Conservation (phyloP, 2,113 vertebrate species). For the Aegotheles bennettii region DNA sequence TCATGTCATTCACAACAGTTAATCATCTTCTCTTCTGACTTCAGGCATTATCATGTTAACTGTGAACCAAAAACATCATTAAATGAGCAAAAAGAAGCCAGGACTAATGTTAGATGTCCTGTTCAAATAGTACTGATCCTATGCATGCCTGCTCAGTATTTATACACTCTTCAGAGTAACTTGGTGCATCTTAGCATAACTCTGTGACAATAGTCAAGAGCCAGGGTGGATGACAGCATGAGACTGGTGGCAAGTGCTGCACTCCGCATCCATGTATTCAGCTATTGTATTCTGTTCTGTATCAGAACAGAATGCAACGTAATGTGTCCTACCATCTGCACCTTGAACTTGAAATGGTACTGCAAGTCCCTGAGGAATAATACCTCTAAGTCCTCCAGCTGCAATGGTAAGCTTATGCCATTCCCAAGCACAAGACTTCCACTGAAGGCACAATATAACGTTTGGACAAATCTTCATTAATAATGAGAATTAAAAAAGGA, state of each 20-base stretch:
- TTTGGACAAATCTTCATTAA: constrained; percentile 48
- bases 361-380: background rate
- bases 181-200: background rate
- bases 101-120: background rate
- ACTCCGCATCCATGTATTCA: rapidly evolving
- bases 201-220: background rate
- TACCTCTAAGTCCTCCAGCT: background rate
- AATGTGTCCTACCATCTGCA: background rate
- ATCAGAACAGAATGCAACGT: rapidly evolving
- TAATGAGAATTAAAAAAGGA: constrained; percentile 31
- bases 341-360: background rate
- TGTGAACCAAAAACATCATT: rapidly evolving
- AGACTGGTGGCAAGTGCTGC: background rate
- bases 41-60: background rate
- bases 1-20: background rate
- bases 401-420: background rate
- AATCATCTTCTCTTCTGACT: background rate
- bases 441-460: constrained; percentile 15
- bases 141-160: background rate
- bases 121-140: background rate
- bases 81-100: background rate
- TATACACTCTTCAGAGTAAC: background rate
- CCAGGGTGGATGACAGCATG: background rate
- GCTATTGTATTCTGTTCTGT: background rate
- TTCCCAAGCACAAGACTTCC: background rate